Evolutionary conservation across 1,140 invertebrate species (phyloP), one percentile per base, ranked within the genome.

Genomic region (Rhagoletis zephyria): DNA sequence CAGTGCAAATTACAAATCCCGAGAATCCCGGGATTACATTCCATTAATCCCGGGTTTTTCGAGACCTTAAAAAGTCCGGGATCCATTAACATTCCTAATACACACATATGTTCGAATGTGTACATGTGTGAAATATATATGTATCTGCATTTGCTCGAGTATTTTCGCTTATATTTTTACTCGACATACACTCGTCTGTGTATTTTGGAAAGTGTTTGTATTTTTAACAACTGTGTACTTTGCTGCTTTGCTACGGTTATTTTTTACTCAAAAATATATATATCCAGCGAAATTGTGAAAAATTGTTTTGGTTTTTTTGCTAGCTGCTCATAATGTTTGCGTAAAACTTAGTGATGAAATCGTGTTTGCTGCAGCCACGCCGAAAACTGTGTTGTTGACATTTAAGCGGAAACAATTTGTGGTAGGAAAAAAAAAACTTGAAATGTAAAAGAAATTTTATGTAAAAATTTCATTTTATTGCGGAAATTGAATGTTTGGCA

Each of bases 271-370:
- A 56, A 19, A 81, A 81, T 30, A 30, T 30, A 30, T 30, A 81
- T 56, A 9, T 30, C 12, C n/a, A 63, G 61, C n/a, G n/a, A 63
- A 1, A 3, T 59, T 81, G 74, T 56, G 70, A 56, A 30, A 81
- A 56, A 56, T 30, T 56, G 45, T 51, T 81, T 19, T 81, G 48
- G 45, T 81, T 56, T 56, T 30, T 81, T 74, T 51, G 45, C 48
- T 56, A 56, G 30, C 19, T 81, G 12, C 48, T 56, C 48, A 19
- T 81, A n/a, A 56, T 81, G 74, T 81, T 81, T 81, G n/a, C 74
- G 74, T 81, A 81, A 81, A 81, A 81, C 74, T 81, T 81, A 81
- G 74, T 81, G 74, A 81, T 81, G 74, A 81, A 81, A 81, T 81
- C 74, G 48, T 81, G 74, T 19, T 81, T 81, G 48, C 74, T 48